Evolutionary conservation across 2,888 invertebrate genomes (phyloP).

Genomic region (Oscheius sp.): DNA sequence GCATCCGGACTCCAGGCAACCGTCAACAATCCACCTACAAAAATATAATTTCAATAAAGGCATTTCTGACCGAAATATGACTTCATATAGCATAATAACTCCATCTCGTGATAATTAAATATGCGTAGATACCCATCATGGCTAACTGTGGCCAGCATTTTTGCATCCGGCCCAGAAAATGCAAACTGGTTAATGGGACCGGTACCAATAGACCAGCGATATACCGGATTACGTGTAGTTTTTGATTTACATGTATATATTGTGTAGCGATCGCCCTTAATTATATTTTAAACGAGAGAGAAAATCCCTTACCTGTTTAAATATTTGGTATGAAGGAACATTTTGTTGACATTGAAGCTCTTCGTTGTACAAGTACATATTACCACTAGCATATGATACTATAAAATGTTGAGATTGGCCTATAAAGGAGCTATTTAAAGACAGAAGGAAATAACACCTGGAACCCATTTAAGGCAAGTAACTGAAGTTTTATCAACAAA

Average conservation of each 20-base stretch:
- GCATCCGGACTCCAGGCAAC: slow-evolving; percentile 98
- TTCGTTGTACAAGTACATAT: slow-evolving; percentile 96
- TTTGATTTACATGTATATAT: slow-evolving; percentile 96
- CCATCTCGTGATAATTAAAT: slow-evolving; percentile 97
- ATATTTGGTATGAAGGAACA: slow-evolving; percentile 87
- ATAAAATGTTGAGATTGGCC: slow-evolving; percentile 90
- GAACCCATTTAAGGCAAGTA: slow-evolving; percentile 97
- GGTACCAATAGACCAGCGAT: slow-evolving; percentile 78
- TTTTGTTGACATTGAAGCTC: slow-evolving; percentile 90
- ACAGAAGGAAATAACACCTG: slow-evolving; percentile 76
- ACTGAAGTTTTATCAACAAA: slow-evolving; percentile 92
- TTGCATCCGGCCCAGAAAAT: slow-evolving; percentile 89
- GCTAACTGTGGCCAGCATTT: slow-evolving; percentile 91
- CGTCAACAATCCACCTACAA: slow-evolving; percentile 84
- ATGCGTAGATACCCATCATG: slow-evolving; percentile 89
- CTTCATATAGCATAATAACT: slow-evolving; percentile 83
- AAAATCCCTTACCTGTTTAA: slow-evolving; percentile 63
- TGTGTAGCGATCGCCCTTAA: slow-evolving; percentile 86
- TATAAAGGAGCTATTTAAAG: slow-evolving; percentile 24
- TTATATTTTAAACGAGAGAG: background rate
- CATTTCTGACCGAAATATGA: slow-evolving; percentile 87
- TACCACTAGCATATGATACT: slow-evolving; percentile 93
- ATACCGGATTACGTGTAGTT: slow-evolving; percentile 93
- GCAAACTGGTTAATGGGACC: slow-evolving; percentile 90
- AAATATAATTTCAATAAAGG: background rate